Percentiles rank a stretch among this genome's conserved stretches.
phyloP scores from a whole-genome alignment of 2,888 invertebrate species.

The Atherix ibis region DNA sequence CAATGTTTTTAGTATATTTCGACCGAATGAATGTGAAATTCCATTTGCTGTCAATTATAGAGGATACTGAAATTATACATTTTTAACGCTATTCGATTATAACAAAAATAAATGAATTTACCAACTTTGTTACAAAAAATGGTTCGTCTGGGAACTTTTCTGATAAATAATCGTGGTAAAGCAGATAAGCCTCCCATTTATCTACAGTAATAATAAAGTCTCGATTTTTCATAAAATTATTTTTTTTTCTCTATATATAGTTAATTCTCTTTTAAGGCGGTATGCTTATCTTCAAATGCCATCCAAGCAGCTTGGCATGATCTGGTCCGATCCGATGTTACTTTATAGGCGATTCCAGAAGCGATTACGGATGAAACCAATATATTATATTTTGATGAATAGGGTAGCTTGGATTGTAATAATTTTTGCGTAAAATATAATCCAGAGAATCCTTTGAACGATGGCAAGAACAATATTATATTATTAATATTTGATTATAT shows the following conservation, averaged over 20 bases:
- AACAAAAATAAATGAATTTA: no score
- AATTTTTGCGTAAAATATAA: slow-evolving; percentile 31
- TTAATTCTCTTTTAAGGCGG: slow-evolving; percentile 27
- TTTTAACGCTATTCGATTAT: no score
- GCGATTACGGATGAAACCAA: slow-evolving; percentile 26
- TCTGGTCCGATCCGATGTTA: slow-evolving; percentile 28
- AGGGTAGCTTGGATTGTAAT: slow-evolving; percentile 24
- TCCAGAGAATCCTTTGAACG: slow-evolving; percentile 34
- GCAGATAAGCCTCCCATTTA: background rate
- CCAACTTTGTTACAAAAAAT: no score
- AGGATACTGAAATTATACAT: no score
- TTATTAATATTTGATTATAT: no score
- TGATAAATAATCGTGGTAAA: no score
- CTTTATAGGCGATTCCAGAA: slow-evolving; percentile 25
- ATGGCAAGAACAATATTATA: no score
- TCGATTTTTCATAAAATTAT: no score
- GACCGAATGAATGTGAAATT: slow-evolving; percentile 10
- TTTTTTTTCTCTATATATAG: background rate
- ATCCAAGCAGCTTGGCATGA: slow-evolving; percentile 35
- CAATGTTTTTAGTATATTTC: slow-evolving; percentile 25
- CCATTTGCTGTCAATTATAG: background rate
- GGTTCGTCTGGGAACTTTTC: no score
- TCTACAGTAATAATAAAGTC: background rate
- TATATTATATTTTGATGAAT: slow-evolving; percentile 26
- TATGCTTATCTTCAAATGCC: slow-evolving; percentile 32